Conservation (phyloP, 2,888 invertebrate genomes). For the Mesorhabditis spiculigera region DNA sequence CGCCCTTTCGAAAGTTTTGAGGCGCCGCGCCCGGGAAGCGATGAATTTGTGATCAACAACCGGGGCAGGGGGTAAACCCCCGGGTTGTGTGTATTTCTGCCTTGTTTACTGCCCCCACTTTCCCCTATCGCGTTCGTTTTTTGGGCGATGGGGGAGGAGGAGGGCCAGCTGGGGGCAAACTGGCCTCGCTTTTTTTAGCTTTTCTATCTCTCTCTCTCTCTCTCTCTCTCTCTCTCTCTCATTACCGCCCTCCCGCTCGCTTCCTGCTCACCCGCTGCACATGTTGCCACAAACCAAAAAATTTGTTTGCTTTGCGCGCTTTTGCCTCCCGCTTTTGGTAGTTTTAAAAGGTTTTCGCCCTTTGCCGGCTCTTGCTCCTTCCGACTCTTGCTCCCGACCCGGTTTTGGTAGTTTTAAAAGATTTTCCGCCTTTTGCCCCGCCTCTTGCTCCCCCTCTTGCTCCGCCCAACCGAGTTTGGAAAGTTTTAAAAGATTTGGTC, state of each 20-base stretch:
- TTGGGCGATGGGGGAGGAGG: not conserved
- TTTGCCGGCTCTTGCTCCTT: not conserved
- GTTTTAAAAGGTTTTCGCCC: too few species aligned
- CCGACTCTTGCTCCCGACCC: not conserved
- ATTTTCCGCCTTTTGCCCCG: too few species aligned
- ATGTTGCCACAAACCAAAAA: conserved; percentile 1
- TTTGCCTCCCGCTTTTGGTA: too few species aligned
- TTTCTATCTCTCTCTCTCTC: too few species aligned
- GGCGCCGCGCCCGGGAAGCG: too few species aligned
- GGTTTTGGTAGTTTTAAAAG: not conserved
- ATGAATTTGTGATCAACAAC: too few species aligned
- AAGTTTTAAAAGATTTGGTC: too few species aligned
- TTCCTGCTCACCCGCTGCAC: not conserved
- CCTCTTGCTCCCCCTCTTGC: too few species aligned
- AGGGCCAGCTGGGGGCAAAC: not conserved
- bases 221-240: conserved; percentile 9
- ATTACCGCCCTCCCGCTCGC: not conserved
- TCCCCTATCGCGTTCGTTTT: conserved; percentile 1
- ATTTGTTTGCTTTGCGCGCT: conserved; percentile 12
- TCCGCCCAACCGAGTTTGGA: too few species aligned
- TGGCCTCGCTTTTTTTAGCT: not conserved
- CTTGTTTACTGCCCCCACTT: conserved; percentile 5
- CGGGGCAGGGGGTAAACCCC: not conserved
- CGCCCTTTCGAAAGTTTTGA: too few species aligned
- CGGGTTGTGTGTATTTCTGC: not conserved